A percentile compares a stretch with the other conserved stretches of the same genome.
phyloP scores from a whole-genome alignment of 2,113 vertebrate genomes.

The Mohoua ochrocephala region DNA sequence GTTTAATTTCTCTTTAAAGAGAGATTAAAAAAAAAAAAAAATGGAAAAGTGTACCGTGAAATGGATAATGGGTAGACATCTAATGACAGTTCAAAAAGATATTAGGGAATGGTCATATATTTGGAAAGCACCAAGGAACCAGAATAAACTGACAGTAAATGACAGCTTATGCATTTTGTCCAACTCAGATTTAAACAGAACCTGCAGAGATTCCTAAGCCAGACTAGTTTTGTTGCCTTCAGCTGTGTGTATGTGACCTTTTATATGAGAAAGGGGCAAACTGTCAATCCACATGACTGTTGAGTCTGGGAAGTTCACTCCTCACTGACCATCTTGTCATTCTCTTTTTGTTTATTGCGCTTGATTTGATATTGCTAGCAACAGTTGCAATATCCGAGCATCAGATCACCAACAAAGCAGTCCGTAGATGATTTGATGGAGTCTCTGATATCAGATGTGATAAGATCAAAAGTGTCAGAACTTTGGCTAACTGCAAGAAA shows the following conservation, averaged over 20 bases:
- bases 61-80: not conserved
- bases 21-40: no score
- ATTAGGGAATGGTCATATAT: not conserved
- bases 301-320: not conserved
- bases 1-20: not conserved
- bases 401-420: not conserved
- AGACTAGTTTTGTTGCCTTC: not conserved
- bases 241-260: not conserved
- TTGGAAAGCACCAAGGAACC: not conserved
- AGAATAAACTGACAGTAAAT: not conserved
- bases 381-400: not conserved
- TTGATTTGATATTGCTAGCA: not conserved
- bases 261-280: not conserved
- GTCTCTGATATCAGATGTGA: not conserved
- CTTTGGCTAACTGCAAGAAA: not conserved
- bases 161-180: not conserved
- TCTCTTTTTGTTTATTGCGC: not conserved
- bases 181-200: not conserved
- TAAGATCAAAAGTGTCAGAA: not conserved
- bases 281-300: not conserved
- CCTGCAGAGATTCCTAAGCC: not conserved
- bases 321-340: not conserved
- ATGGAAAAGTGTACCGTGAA: not conserved
- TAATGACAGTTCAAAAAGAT: not conserved
- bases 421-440: not conserved